Conservation (phyloP, 2,888 invertebrate genomes). For the Ichneumoninae sp. region DNA sequence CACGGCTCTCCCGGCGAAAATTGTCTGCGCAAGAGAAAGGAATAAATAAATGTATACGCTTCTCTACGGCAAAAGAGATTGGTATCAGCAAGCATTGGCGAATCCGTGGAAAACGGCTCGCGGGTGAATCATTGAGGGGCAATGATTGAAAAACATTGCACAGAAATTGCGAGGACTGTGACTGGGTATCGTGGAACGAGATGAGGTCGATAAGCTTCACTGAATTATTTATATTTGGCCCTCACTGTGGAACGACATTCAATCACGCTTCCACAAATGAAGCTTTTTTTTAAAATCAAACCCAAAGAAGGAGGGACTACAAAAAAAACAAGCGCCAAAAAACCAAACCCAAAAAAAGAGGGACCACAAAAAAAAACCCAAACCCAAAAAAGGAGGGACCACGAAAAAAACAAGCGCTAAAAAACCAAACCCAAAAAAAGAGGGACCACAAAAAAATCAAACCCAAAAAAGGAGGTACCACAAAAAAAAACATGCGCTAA, state of each 20-base stretch:
- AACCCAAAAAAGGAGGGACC: too few relatives aligned
- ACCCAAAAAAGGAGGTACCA: too few relatives aligned
- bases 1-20: slow-evolving; percentile 14
- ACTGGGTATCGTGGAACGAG: slow-evolving; percentile 5
- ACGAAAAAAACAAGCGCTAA: too few relatives aligned
- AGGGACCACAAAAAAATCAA: too few relatives aligned
- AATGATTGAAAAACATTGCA: slow-evolving; percentile 1
- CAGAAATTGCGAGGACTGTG: background rate
- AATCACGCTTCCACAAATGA: background rate
- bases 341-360: too few relatives aligned
- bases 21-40: background rate
- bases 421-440: too few relatives aligned
- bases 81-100: background rate
- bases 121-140: background rate
- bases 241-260: slow-evolving; percentile 14
- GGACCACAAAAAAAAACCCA: too few relatives aligned
- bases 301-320: too few relatives aligned
- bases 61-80: background rate
- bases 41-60: slow-evolving; percentile 13
- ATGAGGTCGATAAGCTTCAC: slow-evolving; percentile 48
- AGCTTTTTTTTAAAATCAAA: background rate
- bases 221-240: slow-evolving; percentile 59
- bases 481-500: too few relatives aligned
- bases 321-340: too few relatives aligned
- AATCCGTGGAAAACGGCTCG: background rate